Evolutionary conservation across 2,888 invertebrate species (phyloP), one percentile per base, ranked within the genome.

Genomic region (Caradrina clavipalpis): DNA sequence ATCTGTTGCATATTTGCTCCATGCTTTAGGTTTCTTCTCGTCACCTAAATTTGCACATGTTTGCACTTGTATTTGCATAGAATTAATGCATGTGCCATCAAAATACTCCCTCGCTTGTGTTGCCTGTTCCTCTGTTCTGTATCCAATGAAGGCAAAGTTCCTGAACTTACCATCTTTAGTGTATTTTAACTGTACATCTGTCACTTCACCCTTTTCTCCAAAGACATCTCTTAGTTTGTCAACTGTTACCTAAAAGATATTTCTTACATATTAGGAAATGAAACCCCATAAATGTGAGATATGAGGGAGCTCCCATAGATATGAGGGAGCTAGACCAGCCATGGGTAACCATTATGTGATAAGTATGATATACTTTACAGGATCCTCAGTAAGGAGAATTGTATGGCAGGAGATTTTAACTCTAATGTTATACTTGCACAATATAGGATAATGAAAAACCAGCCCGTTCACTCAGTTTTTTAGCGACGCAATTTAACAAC

Each of bases 111-210:
- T 96, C 0, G 99, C 99, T 45, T 96, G 96, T 58, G 97, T 88
- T 0, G 99, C 99, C 88, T 98, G 98, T 58, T 97, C 97, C 75
- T 98, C 98, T 26, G 96, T 97, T 88, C 98, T 97, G 91, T 97
- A 99, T 10, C 99, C 99, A 83, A 99, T 96, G 89, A 99, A 99
- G 6, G 98, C 99, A 94, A 99, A 99, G 86, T 98, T 97, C 71
- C 99, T 96, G 91, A 99, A 99, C 89, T 97, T 97, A 11, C 99
- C 99, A 95, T 98, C 98, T 83, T 97, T 97, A 0, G 98, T 99
- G 88, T 98, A 99, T 91, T 99, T 99, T 10, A 99, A 93, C 86
- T 99, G 98, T 10, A 99, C 97, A 95, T 99, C 99, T 10, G 99
- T 99, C 11, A 99, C 97, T 76, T 97, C 97, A 26, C 99, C 99